Base-by-base conservation (phyloP, 2,888 invertebrate genomes). In the Synanthedon andrenaeformis region DNA sequence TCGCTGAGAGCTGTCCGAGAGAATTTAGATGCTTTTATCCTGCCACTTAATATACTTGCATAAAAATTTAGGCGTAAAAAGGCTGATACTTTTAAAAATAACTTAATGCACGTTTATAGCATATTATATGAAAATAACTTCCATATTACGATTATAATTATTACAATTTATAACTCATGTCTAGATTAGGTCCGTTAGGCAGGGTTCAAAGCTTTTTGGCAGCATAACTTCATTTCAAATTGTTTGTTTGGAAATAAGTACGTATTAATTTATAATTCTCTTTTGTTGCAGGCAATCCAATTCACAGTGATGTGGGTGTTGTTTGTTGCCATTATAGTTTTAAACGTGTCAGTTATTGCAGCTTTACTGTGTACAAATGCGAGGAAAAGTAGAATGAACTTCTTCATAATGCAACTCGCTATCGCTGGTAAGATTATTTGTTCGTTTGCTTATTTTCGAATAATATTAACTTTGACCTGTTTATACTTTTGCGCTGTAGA, bases 321-420 rank as follows among this genome's bases (percentile, higher is more conserved):
- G 41, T 94, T 97, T 74, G 90, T 92, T 51, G 89, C 95, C 52
- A 97, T 97, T 59, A 94, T 97, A 49, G 89, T 94, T 52, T 94
- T 96, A 41, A 97, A 97, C 79, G 89, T 92, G 14, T 93, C 95
- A 0, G 97, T 97, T n/a, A 90, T 97, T 50, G 91, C 93, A 1
- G 95, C 96, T 1, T 90, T 97, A 56, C 89, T 93, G 54, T 89
- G 94, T 66, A 94, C 94, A 61, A 95, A 95, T 71, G 92, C 94
- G 53, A 90, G 96, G 65, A 96, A 96, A 76, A 96, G 96, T 52
- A 89, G 97, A 51, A 97, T 97, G 96, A 96, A 97, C 79, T 97
- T 95, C 88, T 97, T 97, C 84, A 97, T 97, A 64, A 95, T 95
- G 89, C 96, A 97, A 69, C 88, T 97, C 53, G 97, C 97, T 3